Base-by-base conservation (phyloP, 1,140 invertebrate genomes). In the Aleiodes sp. region DNA sequence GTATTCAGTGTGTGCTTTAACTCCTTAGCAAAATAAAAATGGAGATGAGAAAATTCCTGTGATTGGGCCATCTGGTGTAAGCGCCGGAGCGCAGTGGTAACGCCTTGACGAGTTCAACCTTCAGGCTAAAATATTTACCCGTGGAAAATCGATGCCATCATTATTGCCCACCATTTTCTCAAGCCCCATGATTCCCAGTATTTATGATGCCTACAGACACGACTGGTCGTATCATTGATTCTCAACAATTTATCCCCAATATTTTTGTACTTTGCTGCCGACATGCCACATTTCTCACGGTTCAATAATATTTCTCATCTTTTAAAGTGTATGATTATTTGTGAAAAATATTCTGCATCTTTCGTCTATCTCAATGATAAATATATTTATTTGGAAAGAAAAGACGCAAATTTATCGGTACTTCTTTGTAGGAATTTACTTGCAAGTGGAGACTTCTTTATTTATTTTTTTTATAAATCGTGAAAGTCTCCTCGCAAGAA, bases 131-230 rank as follows among this genome's bases (percentile, higher is more conserved):
- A 52, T 52, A 52, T 52, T 52, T 16, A 52, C 46, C n/a, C 46
- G 21, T 24, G 46, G 46, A 52, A 52, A 52, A 52, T 52, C 46
- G 46, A 52, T 24, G 21, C 46, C 46, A 52, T 24, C 26, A 52
- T 52, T 52, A 52, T 52, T 52, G 46, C 12, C 46, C 46, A 52
- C 46, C 46, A 52, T 52, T 52, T 19, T 52, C 46, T 52, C 46
- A 52, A 52, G 6, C 19, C 46, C 46, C 21, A 24, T 8, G 26
- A 24, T 52, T 21, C n/a, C 46, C 10, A 21, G 21, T 52, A 52
- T 52, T 52, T 52, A 52, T 21, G 19, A 52, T 9, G 46, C 46
- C 46, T 8, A 52, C 19, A 52, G 46, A 52, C 21, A 52, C 12
- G 46, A 24, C 46, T 52, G 46, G 26, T 52, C 46, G 46, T 12